Evolutionary conservation across 1,140 invertebrate species (phyloP).

Genomic region (Triops cancriformis): DNA sequence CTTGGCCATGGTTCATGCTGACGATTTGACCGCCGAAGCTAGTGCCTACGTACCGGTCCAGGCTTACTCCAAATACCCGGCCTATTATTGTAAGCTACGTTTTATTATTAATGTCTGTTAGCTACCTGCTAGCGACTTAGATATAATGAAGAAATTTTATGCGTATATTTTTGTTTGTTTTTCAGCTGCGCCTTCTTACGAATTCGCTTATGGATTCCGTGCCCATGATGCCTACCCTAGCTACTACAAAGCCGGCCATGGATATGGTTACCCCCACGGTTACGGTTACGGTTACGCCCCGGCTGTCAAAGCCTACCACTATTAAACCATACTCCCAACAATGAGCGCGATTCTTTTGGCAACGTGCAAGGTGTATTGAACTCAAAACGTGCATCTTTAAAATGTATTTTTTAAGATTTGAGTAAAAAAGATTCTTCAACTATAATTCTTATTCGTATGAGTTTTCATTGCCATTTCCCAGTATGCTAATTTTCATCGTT

Average conservation of each 20-base stretch:
- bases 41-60: background rate
- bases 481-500: too few species aligned
- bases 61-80: background rate
- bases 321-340: background rate
- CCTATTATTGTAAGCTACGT: background rate
- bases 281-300: background rate
- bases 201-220: background rate
- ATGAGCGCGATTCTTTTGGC: background rate
- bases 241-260: background rate
- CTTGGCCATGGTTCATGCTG: background rate
- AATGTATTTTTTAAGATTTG: background rate
- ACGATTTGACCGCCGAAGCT: background rate
- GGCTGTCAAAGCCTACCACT: background rate
- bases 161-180: too few species aligned
- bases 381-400: background rate
- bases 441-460: too few species aligned
- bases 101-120: background rate
- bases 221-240: background rate
- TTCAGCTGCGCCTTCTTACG: background rate
- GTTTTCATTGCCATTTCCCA: too few species aligned
- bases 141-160: background rate
- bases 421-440: too few species aligned
- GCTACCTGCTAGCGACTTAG: background rate
- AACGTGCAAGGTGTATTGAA: background rate
- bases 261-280: too few species aligned